Evolutionary conservation across 2,113 vertebrate genomes (phyloP), one percentile per base, ranked within the genome.

Genomic region (Sinocyclocheilus anshuiensis): DNA sequence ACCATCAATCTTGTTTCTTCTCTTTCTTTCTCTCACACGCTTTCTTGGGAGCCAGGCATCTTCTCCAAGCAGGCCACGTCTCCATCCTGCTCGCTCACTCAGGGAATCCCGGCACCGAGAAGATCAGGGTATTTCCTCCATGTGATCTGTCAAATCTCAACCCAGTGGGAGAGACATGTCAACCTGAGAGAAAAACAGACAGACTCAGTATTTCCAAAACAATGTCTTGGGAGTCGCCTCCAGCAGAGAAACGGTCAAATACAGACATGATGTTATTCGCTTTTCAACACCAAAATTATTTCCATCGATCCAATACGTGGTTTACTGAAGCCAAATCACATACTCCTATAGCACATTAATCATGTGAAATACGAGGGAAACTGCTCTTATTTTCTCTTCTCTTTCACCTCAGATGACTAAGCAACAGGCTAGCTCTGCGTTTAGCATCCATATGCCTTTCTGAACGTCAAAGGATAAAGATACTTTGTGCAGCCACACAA

Each of bases 111-210:
- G 24, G 81, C 80, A 82, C 72, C 42, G 55, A 81, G 65, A 71
- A 65, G 65, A 87, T 87, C 83, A 72, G 81, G 87, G 89, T 85
- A 86, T 90, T 92, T 92, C 87, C 92, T 88, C 74, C 15, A 78
- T 86, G 84, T 88, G 48, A 88, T 91, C 81, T 65, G 50, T 91
- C 85, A 81, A 87, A 72, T 20, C 59, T 42, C 48, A 59, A 26
- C 20, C n/a, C 85, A 53, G 50, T 50, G 71, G 81, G 89, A 86
- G 77, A 77, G 84, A 84, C 85, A 89, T 85, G 88, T 88, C 90
- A 86, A 86, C 61, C 72, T 65, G 67, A 53, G 65, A 36, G 78
- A 75, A 84, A 86, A 86, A 86, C 42, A 9, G 59, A 53, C 26
- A 48, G 87, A 81, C 18, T 78, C 78, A 67, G 42, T 42, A 61